Evolutionary conservation across 2,797 vertebrate species (phyloP), one percentile per base, ranked within the genome.

Genomic region (Chaenodraco wilsoni): DNA sequence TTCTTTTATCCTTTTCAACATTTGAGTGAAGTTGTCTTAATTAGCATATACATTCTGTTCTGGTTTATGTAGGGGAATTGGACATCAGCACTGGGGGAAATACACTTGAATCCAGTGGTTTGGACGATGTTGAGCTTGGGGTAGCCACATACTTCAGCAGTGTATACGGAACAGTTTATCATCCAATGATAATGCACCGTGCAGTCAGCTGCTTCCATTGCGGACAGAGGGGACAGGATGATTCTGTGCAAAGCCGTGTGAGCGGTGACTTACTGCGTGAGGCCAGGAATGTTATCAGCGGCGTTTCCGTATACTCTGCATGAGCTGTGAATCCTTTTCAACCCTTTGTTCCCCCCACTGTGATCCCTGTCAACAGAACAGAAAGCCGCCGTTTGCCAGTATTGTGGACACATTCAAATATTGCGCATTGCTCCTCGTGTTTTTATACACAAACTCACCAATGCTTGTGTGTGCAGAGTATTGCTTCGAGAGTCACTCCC

Each of bases 391-490:
- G 15, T 16, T 21, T 51, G 14, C 8, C 37, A 12, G 37, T 23
- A 10, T 0, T 9, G 14, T 40, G 19, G 62, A 65, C 45, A 16
- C 15, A 10, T 40, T 3, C 51, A 1, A 27, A 51, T 56, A 40
- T 0, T 16, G 6, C 0, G 1, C 2, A 3, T 45, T 11, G 63
- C 33, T 54, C n/a, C 6, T 27, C 5, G 9, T 16, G 23, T 49
- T 65, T 46, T 14, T 15, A 27, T 15, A 9, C 2, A 56, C 11
- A 44, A 62, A 81, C 96, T 95, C 93, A 99, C 98, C 98, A 99
- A 87, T 99, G 98, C 87, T 99, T 99, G 90, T 99, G 98, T 52
- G 98, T 99, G 51, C 98, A 99, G 49, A 99, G 94, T 83, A 99
- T 97, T 65, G 97, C 98, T 78, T 98, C 96, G 69, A 99, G 90